These are phyloP conservation scores for Aporrectodea caliginosa DNA, from an alignment of 1,140 invertebrate genomes.

Conservation along the genomic window DNA sequence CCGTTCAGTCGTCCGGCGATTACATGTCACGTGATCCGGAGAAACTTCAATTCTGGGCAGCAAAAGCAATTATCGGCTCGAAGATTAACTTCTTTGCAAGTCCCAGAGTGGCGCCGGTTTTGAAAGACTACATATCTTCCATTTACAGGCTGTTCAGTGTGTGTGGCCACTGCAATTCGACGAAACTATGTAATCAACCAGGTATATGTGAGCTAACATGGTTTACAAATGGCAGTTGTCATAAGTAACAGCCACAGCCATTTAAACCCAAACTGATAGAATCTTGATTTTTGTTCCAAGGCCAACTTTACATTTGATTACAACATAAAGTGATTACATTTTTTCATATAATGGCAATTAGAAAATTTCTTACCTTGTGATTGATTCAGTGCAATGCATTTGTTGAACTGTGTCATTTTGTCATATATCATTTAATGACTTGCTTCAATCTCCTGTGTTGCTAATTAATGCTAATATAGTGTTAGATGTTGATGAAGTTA, in stretches of 20 bases:
- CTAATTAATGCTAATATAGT: too few relatives aligned
- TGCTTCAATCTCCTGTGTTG: too few relatives aligned
- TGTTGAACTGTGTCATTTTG: too few relatives aligned
- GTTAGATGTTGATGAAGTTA: too few relatives aligned
- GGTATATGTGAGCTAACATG: too few relatives aligned
- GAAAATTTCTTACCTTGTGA: too few relatives aligned
- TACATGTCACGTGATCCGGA: constrained; percentile 36
- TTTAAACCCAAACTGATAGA: neutral
- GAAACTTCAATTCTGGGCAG: constrained; percentile 52
- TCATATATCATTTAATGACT: too few relatives aligned
- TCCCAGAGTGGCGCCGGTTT: constrained; percentile 42
- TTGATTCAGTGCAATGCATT: too few relatives aligned
- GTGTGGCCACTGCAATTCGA: constrained; percentile 53
- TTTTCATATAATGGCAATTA: too few relatives aligned
- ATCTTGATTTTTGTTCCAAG: too few relatives aligned
- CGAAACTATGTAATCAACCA: constrained; percentile 42
- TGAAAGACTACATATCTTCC: constrained; percentile 56
- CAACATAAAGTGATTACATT: too few relatives aligned
- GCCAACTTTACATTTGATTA: too few relatives aligned
- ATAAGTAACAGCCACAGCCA: neutral
- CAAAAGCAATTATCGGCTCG: constrained; percentile 52
- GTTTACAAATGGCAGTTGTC: neutral
- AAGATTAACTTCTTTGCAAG: constrained; percentile 56
- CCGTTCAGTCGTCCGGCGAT: constrained; percentile 32
- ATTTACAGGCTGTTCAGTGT: constrained; percentile 56